Evolutionary conservation across 2,113 vertebrate genomes (phyloP), one percentile per base, ranked within the genome.

Genomic region (Burhinus oedicnemus): DNA sequence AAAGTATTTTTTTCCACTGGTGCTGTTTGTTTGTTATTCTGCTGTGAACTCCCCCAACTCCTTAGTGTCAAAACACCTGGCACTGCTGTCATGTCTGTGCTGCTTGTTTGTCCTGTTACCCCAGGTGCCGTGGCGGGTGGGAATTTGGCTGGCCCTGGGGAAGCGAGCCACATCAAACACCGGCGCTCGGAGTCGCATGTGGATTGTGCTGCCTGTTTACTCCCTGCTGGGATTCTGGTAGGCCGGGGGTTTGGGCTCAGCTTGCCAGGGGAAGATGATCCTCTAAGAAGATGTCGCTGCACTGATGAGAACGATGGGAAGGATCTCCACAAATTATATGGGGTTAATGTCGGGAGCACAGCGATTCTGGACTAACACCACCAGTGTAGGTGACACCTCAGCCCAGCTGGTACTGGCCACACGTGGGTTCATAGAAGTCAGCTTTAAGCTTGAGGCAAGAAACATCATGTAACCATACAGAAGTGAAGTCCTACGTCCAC

Each of bases 161-260:
- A 70, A 49, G 22, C 0, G 0, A 89, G 72, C 84, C 96, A 93
- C 94, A 95, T 90, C 90, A 87, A 93, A 93, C 69, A 27, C 38
- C 0, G 0, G 44, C 0, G 1, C 55, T 52, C 3, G 0, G 21
- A 90, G 54, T 55, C 2, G 2, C 83, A 15, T 1, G 5, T 29
- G 74, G 55, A 75, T 30, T 20, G 61, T 30, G 70, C 80, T n/a
- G 77, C 45, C 71, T 83, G 64, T 23, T 74, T 36, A 32, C 40
- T 87, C 68, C 57, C 58, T 72, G 72, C 80, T 45, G 89, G n/a
- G 57, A 72, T 9, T 19, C 57, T 25, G 21, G 66, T 3, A 64
- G 75, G n/a, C 32, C 1, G 1, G 38, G 58, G 47, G 44, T 49
- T 75, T n/a, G 34, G 62, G 62, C 32, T 85, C 49, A 40, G 62